phyloP scores from a whole-genome alignment of 2,113 vertebrate species.

The Typhlomys cinereus region DNA sequence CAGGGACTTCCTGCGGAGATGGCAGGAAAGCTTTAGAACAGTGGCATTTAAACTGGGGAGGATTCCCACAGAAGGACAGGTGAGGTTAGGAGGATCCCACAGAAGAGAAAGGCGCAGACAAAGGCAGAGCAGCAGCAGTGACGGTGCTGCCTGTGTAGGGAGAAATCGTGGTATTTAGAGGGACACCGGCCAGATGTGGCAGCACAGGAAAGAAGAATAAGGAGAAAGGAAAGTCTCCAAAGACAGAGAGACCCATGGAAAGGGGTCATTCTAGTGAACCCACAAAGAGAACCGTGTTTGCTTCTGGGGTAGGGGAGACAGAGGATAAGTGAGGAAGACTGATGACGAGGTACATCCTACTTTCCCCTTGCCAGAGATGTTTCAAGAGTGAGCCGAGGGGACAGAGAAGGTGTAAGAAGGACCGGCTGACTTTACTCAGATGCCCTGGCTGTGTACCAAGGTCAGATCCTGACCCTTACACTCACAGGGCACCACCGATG shows the following conservation, averaged over 20 bases:
- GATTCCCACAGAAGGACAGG: conserved; percentile 40
- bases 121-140: background rate
- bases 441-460: background rate
- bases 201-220: background rate
- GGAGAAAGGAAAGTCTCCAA: background rate
- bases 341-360: rapidly evolving
- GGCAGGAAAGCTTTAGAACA: conserved; percentile 40
- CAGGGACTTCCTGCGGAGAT: conserved; percentile 33
- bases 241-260: background rate
- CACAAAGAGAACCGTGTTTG: background rate
- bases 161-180: too few species aligned
- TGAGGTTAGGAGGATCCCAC: conserved; percentile 37
- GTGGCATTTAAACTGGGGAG: conserved; percentile 50
- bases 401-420: background rate
- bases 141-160: too few species aligned
- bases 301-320: background rate
- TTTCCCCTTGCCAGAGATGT: background rate
- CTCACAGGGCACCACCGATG: background rate
- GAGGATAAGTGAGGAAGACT: background rate
- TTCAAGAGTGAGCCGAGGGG: background rate
- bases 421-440: background rate
- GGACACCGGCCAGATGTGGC: background rate
- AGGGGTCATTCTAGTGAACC: background rate
- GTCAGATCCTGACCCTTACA: background rate
- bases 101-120: conserved; percentile 27